Evolutionary conservation across 2,113 vertebrate species (phyloP).

Genomic region (Hypanus sabinus): DNA sequence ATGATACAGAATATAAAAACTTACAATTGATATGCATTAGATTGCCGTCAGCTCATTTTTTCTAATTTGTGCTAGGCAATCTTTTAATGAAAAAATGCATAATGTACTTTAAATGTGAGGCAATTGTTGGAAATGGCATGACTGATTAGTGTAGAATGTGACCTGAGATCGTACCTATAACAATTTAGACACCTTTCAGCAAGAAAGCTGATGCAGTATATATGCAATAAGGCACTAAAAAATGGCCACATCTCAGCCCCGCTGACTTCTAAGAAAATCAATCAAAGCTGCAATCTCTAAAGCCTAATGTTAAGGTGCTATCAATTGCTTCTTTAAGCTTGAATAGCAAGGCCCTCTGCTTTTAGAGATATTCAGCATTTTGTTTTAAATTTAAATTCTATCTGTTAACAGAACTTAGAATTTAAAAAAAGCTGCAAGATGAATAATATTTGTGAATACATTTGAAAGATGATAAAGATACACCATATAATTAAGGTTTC

Average conservation of each 20-base stretch:
- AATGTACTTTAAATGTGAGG: slow-evolving; percentile 68
- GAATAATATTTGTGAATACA: neutral
- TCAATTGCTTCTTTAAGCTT: slow-evolving; percentile 54
- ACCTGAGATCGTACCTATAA: slow-evolving; percentile 61
- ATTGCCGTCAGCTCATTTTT: slow-evolving; percentile 64
- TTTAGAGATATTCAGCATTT: neutral
- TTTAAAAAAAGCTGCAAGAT: neutral
- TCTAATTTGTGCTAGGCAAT: slow-evolving; percentile 59
- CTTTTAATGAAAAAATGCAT: slow-evolving; percentile 65
- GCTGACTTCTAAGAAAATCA: slow-evolving; percentile 80
- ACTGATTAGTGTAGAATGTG: slow-evolving; percentile 81
- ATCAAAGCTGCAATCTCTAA: slow-evolving; percentile 75
- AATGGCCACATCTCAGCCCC: slow-evolving; percentile 77
- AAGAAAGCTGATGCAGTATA: slow-evolving; percentile 60
- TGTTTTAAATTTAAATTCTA: neutral
- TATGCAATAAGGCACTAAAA: slow-evolving; percentile 63
- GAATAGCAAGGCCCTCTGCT: neutral
- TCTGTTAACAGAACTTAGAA: neutral
- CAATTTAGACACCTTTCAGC: slow-evolving; percentile 72
- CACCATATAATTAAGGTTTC: neutral
- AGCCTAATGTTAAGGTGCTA: slow-evolving; percentile 62
- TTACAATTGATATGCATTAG: neutral
- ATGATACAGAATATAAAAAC: neutral
- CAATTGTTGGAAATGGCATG: slow-evolving; percentile 74
- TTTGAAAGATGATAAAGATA: neutral